A percentile compares a stretch with the other conserved stretches of the same genome.
Conservation (phyloP, 2,888 invertebrate genomes). For the Conistra vaccinii region DNA sequence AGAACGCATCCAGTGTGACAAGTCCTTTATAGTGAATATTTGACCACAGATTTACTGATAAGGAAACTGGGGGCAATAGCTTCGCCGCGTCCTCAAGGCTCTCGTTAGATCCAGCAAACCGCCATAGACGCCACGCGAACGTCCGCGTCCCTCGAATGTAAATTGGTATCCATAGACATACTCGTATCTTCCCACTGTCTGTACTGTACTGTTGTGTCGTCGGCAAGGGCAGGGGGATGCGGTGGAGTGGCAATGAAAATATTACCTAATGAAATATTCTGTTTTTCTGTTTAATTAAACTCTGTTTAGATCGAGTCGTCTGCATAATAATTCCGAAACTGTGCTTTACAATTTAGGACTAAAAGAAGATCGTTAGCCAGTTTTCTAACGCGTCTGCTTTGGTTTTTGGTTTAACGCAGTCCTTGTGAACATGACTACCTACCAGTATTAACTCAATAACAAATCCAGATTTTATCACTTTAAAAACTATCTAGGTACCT, state of each 20-base stretch:
- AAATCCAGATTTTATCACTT: too few species aligned
- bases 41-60: background rate
- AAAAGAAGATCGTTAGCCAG: background rate
- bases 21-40: too few species aligned
- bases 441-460: conserved; percentile 10
- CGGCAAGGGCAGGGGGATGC: background rate
- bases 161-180: background rate
- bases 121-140: background rate
- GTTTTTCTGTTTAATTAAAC: background rate
- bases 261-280: background rate
- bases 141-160: background rate
- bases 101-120: background rate
- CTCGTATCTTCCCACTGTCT: too few species aligned
- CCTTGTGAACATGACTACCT: background rate
- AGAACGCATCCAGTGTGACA: too few species aligned
- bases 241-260: background rate
- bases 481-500: too few species aligned
- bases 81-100: background rate
- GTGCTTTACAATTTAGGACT: background rate
- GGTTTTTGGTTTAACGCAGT: conserved; percentile 11
- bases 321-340: too few species aligned
- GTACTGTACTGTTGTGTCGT: too few species aligned
- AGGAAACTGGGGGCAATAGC: too few species aligned
- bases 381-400: background rate
- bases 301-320: background rate